Base-by-base conservation (phyloP, 1,140 invertebrate genomes). In the Drosophila repletoides region DNA sequence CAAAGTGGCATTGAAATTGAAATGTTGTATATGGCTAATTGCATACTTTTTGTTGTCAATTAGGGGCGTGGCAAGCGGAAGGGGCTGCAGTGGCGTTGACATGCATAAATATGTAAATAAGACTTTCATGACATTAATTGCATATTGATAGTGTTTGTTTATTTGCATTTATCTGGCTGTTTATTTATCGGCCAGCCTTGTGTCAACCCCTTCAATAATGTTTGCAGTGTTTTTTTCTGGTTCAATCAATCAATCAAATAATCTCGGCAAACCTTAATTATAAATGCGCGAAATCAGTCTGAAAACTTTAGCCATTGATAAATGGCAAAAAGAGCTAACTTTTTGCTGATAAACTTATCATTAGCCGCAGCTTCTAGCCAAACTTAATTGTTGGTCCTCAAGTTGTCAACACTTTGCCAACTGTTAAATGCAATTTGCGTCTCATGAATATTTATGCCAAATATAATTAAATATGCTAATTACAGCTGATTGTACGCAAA, bases 401-500 rank as follows among this genome's bases (percentile, higher is more conserved):
- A 69, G 66, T 63, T 69, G 69, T 84, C 73, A 63, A 61, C 55
- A 70, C 67, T 74, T 71, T 60, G 43, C 34, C 52, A 41, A 59
- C 36, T 34, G 76, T 76, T 81, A 34, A 61, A 65, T 72, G 80
- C 66, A 79, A 79, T 79, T 79, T 84, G 58, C 43, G 67, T 40
- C 75, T 80, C 81, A 84, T 84, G 80, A 86, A 84, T 84, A 84
- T 84, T 84, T 86, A 84, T 80, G 77, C 59, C 55, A 58, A 61
- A 76, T 68, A 72, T 86, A 86, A 84, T 84, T 84, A 86, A 84
- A 84, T 86, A 84, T 84, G 80, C 80, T 75, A 84, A 84, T 84
- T 84, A 86, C 75, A 72, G 77, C 80, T 84, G 80, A 84, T 84
- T 84, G 77, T 81, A 81, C 77, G 80, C 80, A 84, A 70, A 70